Percentiles rank a stretch among this genome's conserved stretches.
These are phyloP conservation scores for Hemicrepidius hirtus DNA, from an alignment of 2,888 invertebrate species.

Conservation along the genomic window DNA sequence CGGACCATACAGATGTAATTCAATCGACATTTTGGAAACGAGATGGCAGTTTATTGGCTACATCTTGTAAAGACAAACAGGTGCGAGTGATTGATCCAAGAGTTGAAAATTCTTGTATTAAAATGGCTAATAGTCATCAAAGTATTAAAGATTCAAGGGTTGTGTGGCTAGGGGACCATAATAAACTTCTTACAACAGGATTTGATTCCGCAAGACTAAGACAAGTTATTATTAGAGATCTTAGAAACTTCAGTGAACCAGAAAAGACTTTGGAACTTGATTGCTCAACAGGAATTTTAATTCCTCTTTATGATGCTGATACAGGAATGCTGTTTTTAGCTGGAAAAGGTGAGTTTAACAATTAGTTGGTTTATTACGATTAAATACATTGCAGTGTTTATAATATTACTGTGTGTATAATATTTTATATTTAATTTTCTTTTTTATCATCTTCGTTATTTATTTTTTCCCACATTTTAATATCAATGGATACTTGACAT, in stretches of 20 bases:
- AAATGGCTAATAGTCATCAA: conserved; percentile 86
- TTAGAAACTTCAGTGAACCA: conserved; percentile 85
- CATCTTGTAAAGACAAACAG: conserved; percentile 94
- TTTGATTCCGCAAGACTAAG: conserved; percentile 91
- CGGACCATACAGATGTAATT: conserved; percentile 86
- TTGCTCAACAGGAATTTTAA: conserved; percentile 91
- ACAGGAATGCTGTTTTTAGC: conserved; percentile 96
- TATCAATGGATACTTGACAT: conserved; percentile 1
- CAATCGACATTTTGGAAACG: conserved; percentile 94
- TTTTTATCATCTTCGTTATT: background rate
- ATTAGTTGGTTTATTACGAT: too few species aligned
- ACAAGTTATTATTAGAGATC: conserved; percentile 92
- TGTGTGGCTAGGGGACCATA: conserved; percentile 91
- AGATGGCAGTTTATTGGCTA: conserved; percentile 87
- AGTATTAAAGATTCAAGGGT: conserved; percentile 94
- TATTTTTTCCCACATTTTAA: too few species aligned
- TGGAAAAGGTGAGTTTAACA: conserved; percentile 81
- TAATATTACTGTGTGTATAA: too few species aligned
- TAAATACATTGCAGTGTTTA: too few species aligned
- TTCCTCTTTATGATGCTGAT: conserved; percentile 94
- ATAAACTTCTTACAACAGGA: conserved; percentile 90
- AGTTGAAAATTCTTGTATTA: conserved; percentile 76
- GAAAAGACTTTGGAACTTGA: conserved; percentile 88
- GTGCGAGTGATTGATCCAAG: conserved; percentile 91
- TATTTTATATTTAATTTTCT: background rate